Base-by-base conservation (phyloP, 2,797 vertebrate species). In the Taeniopygia guttata region DNA sequence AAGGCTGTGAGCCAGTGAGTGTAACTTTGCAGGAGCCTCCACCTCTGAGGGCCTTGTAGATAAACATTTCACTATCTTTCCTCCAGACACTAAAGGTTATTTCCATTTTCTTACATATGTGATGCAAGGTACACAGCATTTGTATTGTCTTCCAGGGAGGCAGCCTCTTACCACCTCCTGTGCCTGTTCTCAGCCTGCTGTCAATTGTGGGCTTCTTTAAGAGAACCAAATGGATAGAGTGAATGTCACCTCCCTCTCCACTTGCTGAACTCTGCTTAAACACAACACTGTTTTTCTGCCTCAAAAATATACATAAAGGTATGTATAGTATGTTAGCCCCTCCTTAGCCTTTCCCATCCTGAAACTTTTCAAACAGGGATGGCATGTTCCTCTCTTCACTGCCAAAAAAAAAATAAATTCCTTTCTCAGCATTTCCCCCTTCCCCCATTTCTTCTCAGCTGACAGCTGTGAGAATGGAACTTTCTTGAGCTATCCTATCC, bases 261-360 rank as follows among this genome's bases (percentile, higher is more conserved):
- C 92, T 87, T 64, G 78, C 66, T 93, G 84, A 87, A 70, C 92
- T 87, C 87, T 80, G 49, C 84, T 94, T 88, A 64, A 85, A 83
- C 87, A 76, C 56, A 83, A 92, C 69, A 9, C 62, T 87, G 52
- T 43, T 83, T 89, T 93, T 85, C 94, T 85, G 68, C 82, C 93
- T 95, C 90, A 91, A 48, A 94, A 95, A 93, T 87, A 84, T 51
- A 95, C 0, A 16, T 95, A 78, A 92, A 95, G 91, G 94, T 96
- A 96, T 96, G 95, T 92, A 66, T 92, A 95, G 94, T 91, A 96
- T 96, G 95, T 89, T 81, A 94, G 94, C 95, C 94, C 92, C 92
- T 95, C 96, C 95, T 95, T 94, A 92, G 95, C 85, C 88, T 92
- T 92, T 95, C 95, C 94, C 94, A 96, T 91, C 91, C 94, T 93